Percentiles rank a stretch among this genome's conserved stretches.
phyloP scores from a whole-genome alignment of 2,797 vertebrate species.

The Cossypha dichroa region DNA sequence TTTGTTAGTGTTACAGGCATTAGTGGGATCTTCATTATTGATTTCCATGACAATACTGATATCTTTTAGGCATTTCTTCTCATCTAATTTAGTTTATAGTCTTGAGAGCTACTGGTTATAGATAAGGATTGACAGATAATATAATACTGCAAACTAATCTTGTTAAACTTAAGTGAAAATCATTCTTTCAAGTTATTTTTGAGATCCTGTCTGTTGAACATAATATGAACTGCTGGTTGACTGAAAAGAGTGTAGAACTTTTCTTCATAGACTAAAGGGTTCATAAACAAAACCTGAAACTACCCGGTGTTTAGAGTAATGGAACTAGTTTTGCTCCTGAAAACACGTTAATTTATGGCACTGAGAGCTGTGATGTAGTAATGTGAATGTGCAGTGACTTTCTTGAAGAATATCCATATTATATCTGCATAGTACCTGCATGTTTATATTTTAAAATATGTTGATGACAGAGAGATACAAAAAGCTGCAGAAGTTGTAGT shows the following conservation, averaged over 20 bases:
- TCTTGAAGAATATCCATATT: neutral
- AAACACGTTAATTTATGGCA: neutral
- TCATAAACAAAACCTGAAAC: neutral
- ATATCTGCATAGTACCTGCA: neutral
- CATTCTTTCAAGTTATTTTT: neutral
- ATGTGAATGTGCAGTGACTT: neutral
- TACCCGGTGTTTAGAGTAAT: neutral
- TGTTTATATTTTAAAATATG: neutral
- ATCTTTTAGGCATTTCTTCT: neutral
- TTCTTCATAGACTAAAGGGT: neutral
- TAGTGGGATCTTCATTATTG: neutral
- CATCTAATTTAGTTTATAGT: neutral
- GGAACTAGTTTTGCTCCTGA: neutral
- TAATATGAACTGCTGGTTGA: neutral
- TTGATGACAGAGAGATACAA: neutral
- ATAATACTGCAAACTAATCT: neutral
- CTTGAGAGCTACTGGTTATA: neutral
- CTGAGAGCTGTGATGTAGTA: neutral
- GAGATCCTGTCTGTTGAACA: neutral
- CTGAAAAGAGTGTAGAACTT: neutral
- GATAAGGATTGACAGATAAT: neutral
- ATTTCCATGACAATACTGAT: neutral
- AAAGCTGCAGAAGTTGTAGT: neutral
- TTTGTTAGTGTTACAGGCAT: neutral
- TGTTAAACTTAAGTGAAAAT: neutral